Evolutionary conservation across 2,113 vertebrate species (phyloP), one percentile per base, ranked within the genome.

Genomic region (Gadus macrocephalus): DNA sequence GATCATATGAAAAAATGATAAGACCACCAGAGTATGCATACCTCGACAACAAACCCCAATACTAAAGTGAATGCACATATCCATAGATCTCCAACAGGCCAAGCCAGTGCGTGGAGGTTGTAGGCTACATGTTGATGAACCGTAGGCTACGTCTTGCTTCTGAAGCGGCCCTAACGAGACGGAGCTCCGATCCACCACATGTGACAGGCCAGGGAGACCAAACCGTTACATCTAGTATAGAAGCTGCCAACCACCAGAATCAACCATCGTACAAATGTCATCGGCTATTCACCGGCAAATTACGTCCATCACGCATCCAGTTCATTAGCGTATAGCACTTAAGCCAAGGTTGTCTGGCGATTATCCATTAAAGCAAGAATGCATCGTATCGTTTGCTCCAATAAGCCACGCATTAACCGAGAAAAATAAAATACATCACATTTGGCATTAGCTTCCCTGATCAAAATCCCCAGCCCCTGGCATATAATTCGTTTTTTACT

Each of bases 331-430:
- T 58, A 14, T n/a, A 58, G 55, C 55, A 16, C 55, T 58, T 17
- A 58, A 58, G 55, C 15, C 55, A 58, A 58, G 55, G 55, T 58
- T 58, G 55, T 58, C 55, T 58, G 55, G 55, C 42, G 55, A 58
- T 58, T n/a, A 58, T 58, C 55, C 55, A 58, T n/a, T 58, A 17
- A 58, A 58, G 55, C 55, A 14, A 35, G 31, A 35, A n/a, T n/a
- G 55, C 15, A 58, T 58, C 31, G 16, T 16, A 55, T 55, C 53
- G 16, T 16, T 55, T 55, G 53, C 12, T 55, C 16, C 53, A 55
- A 55, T 16, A 55, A 55, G 9, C 53, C 53, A 55, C 16, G 53
- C 53, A 55, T 16, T 15, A 14, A 55, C 16, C 12, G 12, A 55
- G 53, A 55, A 55, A 55, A 55, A 55, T 55, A 35, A 35, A 49